Evolutionary conservation across 2,888 invertebrate species (phyloP).

Genomic region (Metellina segmentata): DNA sequence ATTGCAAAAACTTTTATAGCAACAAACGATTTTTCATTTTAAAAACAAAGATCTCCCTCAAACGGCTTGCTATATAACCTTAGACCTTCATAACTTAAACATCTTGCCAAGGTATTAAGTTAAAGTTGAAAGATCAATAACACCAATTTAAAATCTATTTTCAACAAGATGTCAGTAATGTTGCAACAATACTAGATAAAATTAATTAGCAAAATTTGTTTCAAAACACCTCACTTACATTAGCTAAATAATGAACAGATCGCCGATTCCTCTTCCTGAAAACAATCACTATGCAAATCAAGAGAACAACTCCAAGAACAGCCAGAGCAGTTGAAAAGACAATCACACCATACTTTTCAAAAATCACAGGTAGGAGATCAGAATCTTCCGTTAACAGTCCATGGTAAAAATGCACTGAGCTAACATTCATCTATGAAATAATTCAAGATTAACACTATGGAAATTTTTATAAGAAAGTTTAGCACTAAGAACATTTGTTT

Average conservation of each 20-base stretch:
- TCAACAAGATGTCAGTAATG: too few species aligned
- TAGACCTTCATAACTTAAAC: too few species aligned
- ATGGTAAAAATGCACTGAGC: constrained; percentile 39
- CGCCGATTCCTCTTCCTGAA: constrained; percentile 50
- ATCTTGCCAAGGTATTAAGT: neutral
- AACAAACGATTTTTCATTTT: too few species aligned
- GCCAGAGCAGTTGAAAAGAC: constrained; percentile 39
- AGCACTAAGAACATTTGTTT: too few species aligned
- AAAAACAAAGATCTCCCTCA: too few species aligned
- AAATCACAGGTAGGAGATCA: constrained; percentile 39
- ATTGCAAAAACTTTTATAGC: too few species aligned
- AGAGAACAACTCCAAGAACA: constrained; percentile 36
- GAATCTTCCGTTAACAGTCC: constrained; percentile 16
- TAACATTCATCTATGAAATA: constrained; percentile 36
- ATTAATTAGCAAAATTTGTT: neutral
- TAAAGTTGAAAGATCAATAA: neutral
- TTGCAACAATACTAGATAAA: neutral
- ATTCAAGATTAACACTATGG: too few species aligned
- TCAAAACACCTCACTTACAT: constrained; percentile 42
- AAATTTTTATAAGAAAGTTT: too few species aligned
- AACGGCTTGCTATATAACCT: too few species aligned
- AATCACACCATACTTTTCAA: constrained; percentile 57
- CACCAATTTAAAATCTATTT: too few species aligned
- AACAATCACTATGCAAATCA: constrained; percentile 48
- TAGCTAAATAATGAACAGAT: constrained; percentile 57